Percentiles rank a stretch among this genome's conserved stretches.
Conservation (phyloP, 1,140 invertebrate species). For the Arion vulgaris region DNA sequence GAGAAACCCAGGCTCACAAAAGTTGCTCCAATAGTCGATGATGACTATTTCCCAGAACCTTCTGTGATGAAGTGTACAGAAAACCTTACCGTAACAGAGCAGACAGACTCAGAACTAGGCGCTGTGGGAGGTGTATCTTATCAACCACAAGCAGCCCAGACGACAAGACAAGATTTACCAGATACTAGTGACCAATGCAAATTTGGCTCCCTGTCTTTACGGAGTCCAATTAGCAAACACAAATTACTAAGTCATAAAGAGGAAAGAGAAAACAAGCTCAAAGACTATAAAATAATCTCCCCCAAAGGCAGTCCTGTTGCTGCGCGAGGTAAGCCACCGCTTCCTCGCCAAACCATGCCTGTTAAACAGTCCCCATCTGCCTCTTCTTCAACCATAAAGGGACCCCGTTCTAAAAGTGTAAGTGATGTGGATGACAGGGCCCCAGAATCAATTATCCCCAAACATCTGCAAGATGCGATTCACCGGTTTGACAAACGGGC, state of each 20-base stretch:
- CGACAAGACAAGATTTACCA: constrained; percentile 2
- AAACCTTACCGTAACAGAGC: constrained; percentile 14
- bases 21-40: constrained; percentile 36
- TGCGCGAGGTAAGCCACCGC: constrained; percentile 43
- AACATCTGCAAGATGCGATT: constrained; percentile 33
- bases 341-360: constrained; percentile 39
- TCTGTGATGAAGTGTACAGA: constrained; percentile 54
- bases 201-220: background rate
- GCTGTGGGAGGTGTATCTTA: background rate
- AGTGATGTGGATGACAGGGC: constrained; percentile 34
- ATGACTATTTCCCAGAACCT: constrained; percentile 44
- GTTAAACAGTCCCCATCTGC: constrained; percentile 38
- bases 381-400: background rate
- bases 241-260: constrained; percentile 39
- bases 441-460: background rate
- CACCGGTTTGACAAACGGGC: constrained; percentile 43
- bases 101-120: background rate
- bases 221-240: constrained; percentile 34
- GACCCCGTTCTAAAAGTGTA: constrained; percentile 44
- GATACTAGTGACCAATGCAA: constrained; percentile 12
- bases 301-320: constrained; percentile 38
- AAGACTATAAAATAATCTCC: constrained; percentile 36
- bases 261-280: constrained; percentile 37
- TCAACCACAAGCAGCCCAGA: background rate
- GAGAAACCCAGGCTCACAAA: constrained; percentile 34